Conservation (phyloP, 2,113 vertebrate genomes). For the Columbina picui region DNA sequence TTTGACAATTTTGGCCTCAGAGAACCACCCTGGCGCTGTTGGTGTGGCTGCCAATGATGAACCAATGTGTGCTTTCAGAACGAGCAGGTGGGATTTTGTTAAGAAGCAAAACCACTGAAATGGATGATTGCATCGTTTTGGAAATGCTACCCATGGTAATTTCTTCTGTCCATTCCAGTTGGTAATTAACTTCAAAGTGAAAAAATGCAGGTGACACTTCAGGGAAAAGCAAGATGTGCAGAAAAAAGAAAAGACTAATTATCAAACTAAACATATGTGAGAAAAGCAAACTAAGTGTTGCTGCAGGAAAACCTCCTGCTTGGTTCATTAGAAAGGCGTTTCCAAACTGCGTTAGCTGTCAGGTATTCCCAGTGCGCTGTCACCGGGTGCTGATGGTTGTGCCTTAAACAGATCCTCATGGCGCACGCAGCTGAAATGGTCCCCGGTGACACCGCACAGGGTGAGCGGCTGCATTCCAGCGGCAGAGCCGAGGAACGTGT, state of each 20-base stretch:
- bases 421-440: not conserved
- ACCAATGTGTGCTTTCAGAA: not conserved
- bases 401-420: not conserved
- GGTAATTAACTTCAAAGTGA: not conserved
- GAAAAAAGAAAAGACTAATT: not conserved
- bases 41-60: not conserved
- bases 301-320: not conserved
- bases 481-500: too few species aligned
- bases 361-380: not conserved
- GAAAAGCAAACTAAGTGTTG: not conserved
- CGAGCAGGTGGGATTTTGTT: not conserved
- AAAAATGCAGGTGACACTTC: not conserved
- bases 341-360: not conserved
- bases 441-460: not conserved
- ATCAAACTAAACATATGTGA: not conserved
- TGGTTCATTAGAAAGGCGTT: not conserved
- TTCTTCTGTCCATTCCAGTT: not conserved
- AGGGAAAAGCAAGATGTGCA: not conserved
- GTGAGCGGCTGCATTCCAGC: not conserved
- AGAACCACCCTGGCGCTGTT: not conserved
- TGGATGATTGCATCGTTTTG: not conserved
- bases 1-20: not conserved
- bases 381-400: not conserved
- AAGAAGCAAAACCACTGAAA: not conserved
- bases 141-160: not conserved